A percentile compares a stretch with the other conserved stretches of the same genome.
Conservation (phyloP, 1,140 invertebrate species). For the Trachymyrmex septentrionalis region DNA sequence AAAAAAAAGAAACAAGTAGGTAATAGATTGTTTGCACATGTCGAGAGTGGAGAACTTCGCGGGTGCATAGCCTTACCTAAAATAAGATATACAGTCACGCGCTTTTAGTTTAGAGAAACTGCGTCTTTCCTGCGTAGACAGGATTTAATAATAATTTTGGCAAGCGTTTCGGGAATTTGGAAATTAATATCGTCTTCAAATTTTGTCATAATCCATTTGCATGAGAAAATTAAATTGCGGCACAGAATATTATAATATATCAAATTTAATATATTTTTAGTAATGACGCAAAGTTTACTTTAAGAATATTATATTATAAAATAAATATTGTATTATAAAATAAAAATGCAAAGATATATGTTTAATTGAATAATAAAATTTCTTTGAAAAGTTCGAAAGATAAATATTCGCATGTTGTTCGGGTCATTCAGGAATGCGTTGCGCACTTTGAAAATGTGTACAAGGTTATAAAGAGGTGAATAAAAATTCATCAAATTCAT, state of each 20-base stretch:
- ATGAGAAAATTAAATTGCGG: neutral
- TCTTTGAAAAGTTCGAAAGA: neutral
- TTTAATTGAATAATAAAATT: neutral
- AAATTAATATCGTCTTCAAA: constrained; percentile 48
- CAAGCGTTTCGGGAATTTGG: constrained; percentile 23
- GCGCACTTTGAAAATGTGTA: neutral
- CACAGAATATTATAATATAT: neutral
- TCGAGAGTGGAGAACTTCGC: neutral
- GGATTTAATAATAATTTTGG: constrained; percentile 69
- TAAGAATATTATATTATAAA: neutral
- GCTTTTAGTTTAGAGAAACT: constrained; percentile 18
- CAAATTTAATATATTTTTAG: neutral
- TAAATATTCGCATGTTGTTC: neutral
- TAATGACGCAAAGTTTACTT: neutral
- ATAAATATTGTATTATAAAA: neutral
- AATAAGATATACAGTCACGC: constrained; percentile 51
- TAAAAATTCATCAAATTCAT: constrained; percentile 11
- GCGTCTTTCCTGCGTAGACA: constrained; percentile 9
- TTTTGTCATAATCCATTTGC: neutral
- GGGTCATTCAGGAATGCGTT: neutral
- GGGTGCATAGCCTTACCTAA: constrained; percentile 30
- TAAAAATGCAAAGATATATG: neutral
- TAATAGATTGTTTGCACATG: constrained; percentile 3
- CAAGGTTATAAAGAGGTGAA: neutral
- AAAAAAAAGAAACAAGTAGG: too few relatives aligned